Evolutionary conservation across 2,888 invertebrate genomes (phyloP).

Genomic region (Carcina quercana): DNA sequence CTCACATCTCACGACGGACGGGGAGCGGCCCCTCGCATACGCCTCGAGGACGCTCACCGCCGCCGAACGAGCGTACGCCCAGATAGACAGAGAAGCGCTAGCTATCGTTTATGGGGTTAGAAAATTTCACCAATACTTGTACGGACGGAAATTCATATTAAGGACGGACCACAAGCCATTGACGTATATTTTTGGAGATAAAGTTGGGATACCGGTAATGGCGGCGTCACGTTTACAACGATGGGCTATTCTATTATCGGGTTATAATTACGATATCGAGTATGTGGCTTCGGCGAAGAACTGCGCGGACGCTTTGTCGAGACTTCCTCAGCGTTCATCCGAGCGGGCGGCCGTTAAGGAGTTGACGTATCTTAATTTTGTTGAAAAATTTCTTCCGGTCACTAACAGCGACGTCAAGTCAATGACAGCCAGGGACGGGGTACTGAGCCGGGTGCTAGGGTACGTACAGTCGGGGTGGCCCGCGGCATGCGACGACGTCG

Average conservation of each 20-base stretch:
- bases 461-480: constrained; percentile 5
- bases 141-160: too few relatives aligned
- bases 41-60: constrained; percentile 13
- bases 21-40: constrained; percentile 13
- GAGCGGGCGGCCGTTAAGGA: constrained; percentile 3
- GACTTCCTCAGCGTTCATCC: constrained; percentile 5
- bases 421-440: neutral
- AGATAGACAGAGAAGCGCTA: constrained; percentile 13
- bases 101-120: constrained; percentile 1
- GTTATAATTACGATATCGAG: constrained; percentile 7
- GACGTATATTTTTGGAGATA: too few relatives aligned
- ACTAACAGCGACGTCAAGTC: constrained; percentile 1
- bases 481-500: neutral
- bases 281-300: constrained; percentile 11
- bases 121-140: too few relatives aligned
- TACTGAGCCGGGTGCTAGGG: neutral
- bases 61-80: constrained; percentile 13
- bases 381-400: constrained; percentile 4
- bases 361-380: constrained; percentile 6
- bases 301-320: constrained; percentile 8
- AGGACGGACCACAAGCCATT: constrained; percentile 8
- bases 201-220: too few relatives aligned
- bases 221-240: too few relatives aligned
- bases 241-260: neutral
- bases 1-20: constrained; percentile 4